These are phyloP conservation scores for Mamestra configurata DNA, from an alignment of 1,140 invertebrate genomes.

Conservation along the genomic window DNA sequence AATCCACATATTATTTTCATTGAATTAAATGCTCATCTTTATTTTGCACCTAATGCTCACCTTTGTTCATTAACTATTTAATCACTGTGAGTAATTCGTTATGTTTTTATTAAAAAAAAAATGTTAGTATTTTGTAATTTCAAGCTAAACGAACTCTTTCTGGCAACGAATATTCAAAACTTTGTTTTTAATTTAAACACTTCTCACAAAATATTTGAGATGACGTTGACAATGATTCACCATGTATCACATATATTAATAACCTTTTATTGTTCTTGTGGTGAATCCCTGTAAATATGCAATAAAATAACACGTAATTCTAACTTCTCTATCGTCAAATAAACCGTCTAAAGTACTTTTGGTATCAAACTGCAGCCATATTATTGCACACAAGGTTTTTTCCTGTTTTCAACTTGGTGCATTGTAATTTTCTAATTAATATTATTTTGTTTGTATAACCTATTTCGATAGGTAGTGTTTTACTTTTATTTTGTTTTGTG, in stretches of 20 bases:
- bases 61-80: too few relatives aligned
- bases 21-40: too few relatives aligned
- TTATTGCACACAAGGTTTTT: slow-evolving; percentile 58
- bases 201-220: neutral
- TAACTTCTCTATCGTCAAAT: neutral
- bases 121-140: too few relatives aligned
- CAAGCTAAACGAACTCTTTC: too few relatives aligned
- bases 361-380: slow-evolving; percentile 1
- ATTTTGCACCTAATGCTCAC: too few relatives aligned
- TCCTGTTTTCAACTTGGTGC: slow-evolving; percentile 68
- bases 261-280: neutral
- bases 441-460: slow-evolving; percentile 25
- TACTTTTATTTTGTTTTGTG: neutral
- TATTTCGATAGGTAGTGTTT: slow-evolving; percentile 44
- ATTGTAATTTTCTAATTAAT: slow-evolving; percentile 50
- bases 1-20: too few relatives aligned
- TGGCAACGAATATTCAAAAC: too few relatives aligned
- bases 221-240: too few relatives aligned
- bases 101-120: too few relatives aligned
- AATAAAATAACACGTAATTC: neutral
- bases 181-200: too few relatives aligned
- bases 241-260: too few relatives aligned
- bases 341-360: slow-evolving; percentile 18
- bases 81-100: too few relatives aligned
- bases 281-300: neutral